These are phyloP conservation scores for Rhamphomyia laevipes DNA, from an alignment of 2,888 invertebrate species.

Conservation along the genomic window DNA sequence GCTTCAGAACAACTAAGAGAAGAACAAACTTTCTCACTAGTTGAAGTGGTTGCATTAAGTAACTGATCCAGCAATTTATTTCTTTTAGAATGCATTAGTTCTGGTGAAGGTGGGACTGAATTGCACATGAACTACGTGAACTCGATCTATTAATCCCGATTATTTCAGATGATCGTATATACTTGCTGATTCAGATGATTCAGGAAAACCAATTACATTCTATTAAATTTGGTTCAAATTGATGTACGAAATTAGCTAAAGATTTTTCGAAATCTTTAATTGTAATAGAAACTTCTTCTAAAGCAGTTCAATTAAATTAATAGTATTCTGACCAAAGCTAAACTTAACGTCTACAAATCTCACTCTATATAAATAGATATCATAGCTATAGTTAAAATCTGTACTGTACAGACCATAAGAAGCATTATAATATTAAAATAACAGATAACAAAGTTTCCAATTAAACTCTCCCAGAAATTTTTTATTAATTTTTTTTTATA, in stretches of 20 bases:
- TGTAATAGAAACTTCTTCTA: conserved; percentile 43
- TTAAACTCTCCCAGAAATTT: too few species aligned
- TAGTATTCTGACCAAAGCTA: too few species aligned
- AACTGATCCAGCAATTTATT: conserved; percentile 19
- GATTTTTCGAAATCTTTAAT: conserved; percentile 42
- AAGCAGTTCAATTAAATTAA: conserved; percentile 19
- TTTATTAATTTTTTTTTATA: too few species aligned
- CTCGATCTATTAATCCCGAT: conserved; percentile 41
- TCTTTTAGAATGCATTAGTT: conserved; percentile 43
- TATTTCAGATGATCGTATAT: conserved; percentile 1
- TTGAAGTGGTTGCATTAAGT: conserved; percentile 16
- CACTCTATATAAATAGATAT: too few species aligned
- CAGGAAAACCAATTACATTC: conserved; percentile 16
- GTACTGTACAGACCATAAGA: too few species aligned
- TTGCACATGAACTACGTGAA: conserved; percentile 57
- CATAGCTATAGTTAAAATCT: too few species aligned
- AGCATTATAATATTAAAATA: too few species aligned
- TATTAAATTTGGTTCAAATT: conserved; percentile 9
- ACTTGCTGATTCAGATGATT: conserved; percentile 19
- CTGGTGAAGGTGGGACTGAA: conserved; percentile 61
- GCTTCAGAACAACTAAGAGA: conserved; percentile 18
- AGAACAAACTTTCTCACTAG: conserved; percentile 20
- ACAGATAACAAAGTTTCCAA: too few species aligned
- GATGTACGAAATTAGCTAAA: conserved; percentile 17
- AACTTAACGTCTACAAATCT: too few species aligned